These are phyloP conservation scores for Polypedilum pembai DNA, from an alignment of 1,140 invertebrate genomes.

Conservation along the genomic window DNA sequence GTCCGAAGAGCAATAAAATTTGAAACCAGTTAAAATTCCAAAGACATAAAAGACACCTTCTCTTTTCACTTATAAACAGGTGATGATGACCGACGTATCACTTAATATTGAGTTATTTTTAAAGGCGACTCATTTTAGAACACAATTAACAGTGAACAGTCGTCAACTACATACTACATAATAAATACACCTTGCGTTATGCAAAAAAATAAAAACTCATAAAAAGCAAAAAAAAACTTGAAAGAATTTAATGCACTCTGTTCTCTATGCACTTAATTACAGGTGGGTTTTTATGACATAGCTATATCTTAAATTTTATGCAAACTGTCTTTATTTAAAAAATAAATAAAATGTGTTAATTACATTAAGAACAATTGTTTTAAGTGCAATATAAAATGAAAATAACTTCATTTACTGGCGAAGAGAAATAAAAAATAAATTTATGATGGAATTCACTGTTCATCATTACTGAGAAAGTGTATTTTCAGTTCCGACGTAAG, in stretches of 20 bases:
- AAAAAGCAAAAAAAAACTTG: no score
- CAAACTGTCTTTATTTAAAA: conserved; percentile 13
- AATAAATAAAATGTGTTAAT: conserved; percentile 14
- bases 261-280: not conserved
- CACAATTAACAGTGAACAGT: not conserved
- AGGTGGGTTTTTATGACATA: not conserved
- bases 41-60: not conserved
- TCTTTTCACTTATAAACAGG: not conserved
- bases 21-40: not conserved
- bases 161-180: not conserved
- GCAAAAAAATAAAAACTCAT: not conserved
- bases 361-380: conserved; percentile 8
- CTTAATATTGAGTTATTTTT: not conserved
- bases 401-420: not conserved
- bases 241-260: not conserved
- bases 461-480: no score
- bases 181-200: not conserved
- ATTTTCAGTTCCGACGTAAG: no score
- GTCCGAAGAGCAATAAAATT: no score
- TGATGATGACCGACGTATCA: no score
- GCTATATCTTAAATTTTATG: conserved; percentile 4
- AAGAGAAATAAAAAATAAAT: no score
- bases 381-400: conserved; percentile 19
- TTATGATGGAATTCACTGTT: no score
- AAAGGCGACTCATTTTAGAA: not conserved